Percentiles rank a stretch among this genome's conserved stretches.
Conservation (phyloP, 2,113 vertebrate genomes). For the Mobula hypostoma region DNA sequence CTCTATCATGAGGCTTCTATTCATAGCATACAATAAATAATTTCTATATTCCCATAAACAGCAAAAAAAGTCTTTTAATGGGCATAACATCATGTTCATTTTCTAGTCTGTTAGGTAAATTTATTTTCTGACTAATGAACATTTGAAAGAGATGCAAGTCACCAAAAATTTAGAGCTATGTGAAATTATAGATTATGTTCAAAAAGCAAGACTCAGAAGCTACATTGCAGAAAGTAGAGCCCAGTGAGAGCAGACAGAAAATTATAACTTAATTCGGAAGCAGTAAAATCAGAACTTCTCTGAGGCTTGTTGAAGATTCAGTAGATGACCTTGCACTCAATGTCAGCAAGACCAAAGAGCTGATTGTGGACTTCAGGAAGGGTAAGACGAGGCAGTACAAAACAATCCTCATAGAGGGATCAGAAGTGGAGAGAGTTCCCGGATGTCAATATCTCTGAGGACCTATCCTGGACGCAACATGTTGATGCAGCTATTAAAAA, state of each 20-base stretch:
- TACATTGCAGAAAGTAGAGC: neutral
- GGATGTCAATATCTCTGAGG: too few species aligned
- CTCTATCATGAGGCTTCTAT: neutral
- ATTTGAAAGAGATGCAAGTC: slow-evolving; percentile 7
- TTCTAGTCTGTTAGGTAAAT: neutral
- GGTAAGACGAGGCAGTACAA: too few species aligned
- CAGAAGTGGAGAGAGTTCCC: too few species aligned
- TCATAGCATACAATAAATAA: neutral
- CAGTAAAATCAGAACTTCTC: neutral
- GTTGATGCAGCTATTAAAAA: too few species aligned
- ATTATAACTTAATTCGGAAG: neutral
- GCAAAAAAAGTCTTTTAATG: neutral
- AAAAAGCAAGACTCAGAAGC: neutral
- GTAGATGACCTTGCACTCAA: neutral
- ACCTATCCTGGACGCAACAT: too few species aligned
- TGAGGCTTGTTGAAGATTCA: neutral
- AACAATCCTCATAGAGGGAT: too few species aligned
- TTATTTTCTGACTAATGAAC: neutral
- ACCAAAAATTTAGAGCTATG: neutral
- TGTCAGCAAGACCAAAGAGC: too few species aligned
- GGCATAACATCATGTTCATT: neutral
- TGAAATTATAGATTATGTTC: neutral
- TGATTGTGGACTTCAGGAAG: too few species aligned
- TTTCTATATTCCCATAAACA: neutral
- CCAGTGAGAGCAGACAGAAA: neutral